Evolutionary conservation across 2,797 vertebrate genomes (phyloP).

Genomic region (Chromis chromis): DNA sequence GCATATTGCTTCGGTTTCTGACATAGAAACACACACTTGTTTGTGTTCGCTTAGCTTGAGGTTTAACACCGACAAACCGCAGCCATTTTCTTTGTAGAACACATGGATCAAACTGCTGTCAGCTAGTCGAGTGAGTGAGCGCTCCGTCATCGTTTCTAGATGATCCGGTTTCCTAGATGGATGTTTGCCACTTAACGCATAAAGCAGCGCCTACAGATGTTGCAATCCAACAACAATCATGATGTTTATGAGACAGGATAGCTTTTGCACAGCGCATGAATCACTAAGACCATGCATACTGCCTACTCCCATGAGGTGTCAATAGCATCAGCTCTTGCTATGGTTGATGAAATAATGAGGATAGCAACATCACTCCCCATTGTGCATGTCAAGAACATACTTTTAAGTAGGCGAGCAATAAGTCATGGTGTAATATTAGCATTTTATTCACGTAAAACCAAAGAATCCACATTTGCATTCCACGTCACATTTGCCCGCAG

Average conservation of each 20-base stretch:
- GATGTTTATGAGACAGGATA: not conserved
- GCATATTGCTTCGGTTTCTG: not conserved
- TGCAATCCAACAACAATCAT: not conserved
- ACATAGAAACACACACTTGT: slow-evolving; percentile 18
- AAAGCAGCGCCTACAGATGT: not conserved
- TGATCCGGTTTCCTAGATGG: slow-evolving; percentile 24
- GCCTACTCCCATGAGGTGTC: too few species aligned
- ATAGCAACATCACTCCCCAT: too few species aligned
- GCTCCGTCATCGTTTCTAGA: not conserved
- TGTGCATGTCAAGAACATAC: too few species aligned
- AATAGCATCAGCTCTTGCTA: too few species aligned
- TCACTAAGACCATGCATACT: not conserved
- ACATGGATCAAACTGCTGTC: slow-evolving; percentile 28
- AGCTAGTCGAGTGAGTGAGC: not conserved
- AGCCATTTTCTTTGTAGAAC: slow-evolving; percentile 16
- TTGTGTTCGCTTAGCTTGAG: not conserved
- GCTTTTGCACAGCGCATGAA: not conserved
- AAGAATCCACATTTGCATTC: too few species aligned
- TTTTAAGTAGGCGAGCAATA: too few species aligned
- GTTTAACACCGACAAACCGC: not conserved
- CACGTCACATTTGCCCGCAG: too few species aligned
- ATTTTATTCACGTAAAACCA: too few species aligned
- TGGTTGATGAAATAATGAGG: too few species aligned
- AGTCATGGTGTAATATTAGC: too few species aligned
- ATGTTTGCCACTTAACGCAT: slow-evolving; percentile 22